A percentile compares a stretch with the other conserved stretches of the same genome.
Evolutionary conservation across 2,113 vertebrate genomes (phyloP).

Genomic region (Condylura cristata): DNA sequence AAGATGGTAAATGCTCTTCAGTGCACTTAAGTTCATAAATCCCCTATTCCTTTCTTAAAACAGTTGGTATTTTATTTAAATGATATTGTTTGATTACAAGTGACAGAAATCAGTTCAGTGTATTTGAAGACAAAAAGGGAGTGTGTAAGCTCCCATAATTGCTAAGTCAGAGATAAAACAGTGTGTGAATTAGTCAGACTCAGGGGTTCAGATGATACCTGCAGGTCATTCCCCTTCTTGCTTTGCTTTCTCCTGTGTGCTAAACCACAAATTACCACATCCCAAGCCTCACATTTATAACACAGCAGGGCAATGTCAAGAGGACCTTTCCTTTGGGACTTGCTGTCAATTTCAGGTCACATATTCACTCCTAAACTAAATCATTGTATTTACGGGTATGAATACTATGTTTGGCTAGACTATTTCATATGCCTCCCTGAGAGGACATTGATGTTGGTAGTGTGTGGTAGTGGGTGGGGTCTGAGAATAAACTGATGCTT

Average conservation of each 20-base stretch:
- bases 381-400: neutral
- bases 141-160: neutral
- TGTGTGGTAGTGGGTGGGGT: neutral
- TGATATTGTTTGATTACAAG: neutral
- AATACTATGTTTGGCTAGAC: neutral
- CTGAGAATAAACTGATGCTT: neutral
- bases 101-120: neutral
- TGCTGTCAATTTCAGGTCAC: neutral
- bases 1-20: neutral
- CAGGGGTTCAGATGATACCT: neutral
- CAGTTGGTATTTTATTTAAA: neutral
- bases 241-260: neutral
- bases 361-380: neutral
- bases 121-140: neutral
- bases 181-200: neutral
- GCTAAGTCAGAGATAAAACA: neutral
- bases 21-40: neutral
- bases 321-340: neutral
- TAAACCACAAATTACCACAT: neutral
- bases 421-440: neutral
- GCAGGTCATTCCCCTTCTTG: neutral
- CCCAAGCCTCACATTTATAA: neutral
- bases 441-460: neutral
- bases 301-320: neutral
- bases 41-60: neutral